These are phyloP conservation scores for Clarias laeviceps DNA, from an alignment of 2,797 vertebrate genomes.

Conservation along the genomic window DNA sequence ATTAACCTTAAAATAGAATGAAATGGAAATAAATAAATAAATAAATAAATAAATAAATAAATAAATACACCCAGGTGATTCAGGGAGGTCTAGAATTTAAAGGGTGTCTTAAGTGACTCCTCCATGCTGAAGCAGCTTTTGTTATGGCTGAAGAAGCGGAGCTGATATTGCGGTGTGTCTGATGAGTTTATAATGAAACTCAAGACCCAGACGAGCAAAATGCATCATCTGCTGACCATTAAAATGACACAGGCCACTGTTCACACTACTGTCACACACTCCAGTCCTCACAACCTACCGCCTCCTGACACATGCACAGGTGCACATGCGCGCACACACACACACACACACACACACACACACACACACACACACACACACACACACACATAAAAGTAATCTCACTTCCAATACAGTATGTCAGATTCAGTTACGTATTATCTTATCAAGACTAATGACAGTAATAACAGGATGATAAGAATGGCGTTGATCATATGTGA, in stretches of 20 bases:
- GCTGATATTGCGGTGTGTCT: slow-evolving; percentile 43
- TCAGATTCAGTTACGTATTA: slow-evolving; percentile 25
- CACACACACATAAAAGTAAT: slow-evolving; percentile 11
- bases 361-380: neutral
- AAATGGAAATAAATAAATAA: neutral
- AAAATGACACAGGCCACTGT: slow-evolving; percentile 38
- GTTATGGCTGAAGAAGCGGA: slow-evolving; percentile 37
- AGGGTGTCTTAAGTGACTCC: slow-evolving; percentile 30
- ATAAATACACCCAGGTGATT: too few relatives aligned
- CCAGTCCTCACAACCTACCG: neutral
- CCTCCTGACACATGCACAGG: neutral
- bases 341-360: neutral
- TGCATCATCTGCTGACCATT: slow-evolving; percentile 44
- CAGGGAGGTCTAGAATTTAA: neutral
- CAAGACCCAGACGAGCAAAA: slow-evolving; percentile 34
- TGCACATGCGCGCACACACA: neutral
- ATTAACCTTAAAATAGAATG: neutral
- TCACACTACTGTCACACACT: slow-evolving; percentile 6
- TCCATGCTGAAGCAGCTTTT: slow-evolving; percentile 35
- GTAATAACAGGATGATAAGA: slow-evolving; percentile 26
- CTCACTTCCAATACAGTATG: neutral
- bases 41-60: too few relatives aligned
- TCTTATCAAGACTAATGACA: slow-evolving; percentile 29
- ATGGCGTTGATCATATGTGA: slow-evolving; percentile 19
- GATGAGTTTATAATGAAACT: slow-evolving; percentile 52